Evolutionary conservation across 2,797 vertebrate genomes (phyloP).

Genomic region (Rallus crepitans): DNA sequence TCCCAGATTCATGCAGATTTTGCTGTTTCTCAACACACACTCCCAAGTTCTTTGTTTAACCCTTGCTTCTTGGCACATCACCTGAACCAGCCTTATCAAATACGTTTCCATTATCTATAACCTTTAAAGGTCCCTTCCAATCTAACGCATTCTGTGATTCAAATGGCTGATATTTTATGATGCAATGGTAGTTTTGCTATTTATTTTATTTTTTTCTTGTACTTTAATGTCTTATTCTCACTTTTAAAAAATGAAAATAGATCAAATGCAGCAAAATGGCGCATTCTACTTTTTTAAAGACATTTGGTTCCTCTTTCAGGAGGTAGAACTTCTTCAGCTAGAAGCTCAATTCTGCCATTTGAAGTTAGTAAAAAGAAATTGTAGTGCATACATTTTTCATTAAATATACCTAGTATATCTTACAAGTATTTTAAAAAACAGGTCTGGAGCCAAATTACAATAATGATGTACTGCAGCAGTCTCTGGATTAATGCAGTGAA

Average conservation of each 20-base stretch:
- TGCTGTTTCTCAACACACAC: no score
- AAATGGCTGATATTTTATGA: background rate
- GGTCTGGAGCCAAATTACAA: background rate
- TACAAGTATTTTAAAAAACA: slow-evolving; percentile 2
- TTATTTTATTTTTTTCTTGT: background rate
- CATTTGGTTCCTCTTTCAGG: background rate
- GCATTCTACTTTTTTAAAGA: background rate
- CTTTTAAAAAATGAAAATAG: background rate
- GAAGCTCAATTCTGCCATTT: background rate
- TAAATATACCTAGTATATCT: background rate
- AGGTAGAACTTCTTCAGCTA: background rate
- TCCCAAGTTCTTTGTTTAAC: no score
- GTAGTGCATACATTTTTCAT: slow-evolving; percentile 5
- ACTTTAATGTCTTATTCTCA: background rate
- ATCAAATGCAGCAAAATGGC: background rate
- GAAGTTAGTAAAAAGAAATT: slow-evolving; percentile 7
- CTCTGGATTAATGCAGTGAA: slow-evolving; percentile 12
- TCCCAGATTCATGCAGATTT: no score
- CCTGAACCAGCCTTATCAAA: no score
- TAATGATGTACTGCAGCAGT: slow-evolving; percentile 10
- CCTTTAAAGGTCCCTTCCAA: no score
- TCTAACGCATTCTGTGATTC: no score
- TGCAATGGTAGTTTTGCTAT: background rate
- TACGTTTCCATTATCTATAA: no score
- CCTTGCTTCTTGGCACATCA: no score